A percentile compares a stretch with the other conserved stretches of the same genome.
phyloP scores from a whole-genome alignment of 92 coral and sea anemone genomes.

The Zoanthus sociatus region DNA sequence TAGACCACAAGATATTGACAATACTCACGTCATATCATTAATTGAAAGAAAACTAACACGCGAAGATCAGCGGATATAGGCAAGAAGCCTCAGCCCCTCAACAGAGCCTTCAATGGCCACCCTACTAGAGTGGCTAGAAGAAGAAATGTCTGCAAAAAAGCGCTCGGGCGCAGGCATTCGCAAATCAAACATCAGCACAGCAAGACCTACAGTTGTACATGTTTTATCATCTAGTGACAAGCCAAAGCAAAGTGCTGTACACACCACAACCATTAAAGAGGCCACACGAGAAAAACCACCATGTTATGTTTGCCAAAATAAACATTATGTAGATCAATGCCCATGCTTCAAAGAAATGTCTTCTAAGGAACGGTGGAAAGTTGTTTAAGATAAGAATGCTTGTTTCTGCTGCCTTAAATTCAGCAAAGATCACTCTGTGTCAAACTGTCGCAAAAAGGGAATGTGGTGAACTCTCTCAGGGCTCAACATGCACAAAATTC shows the following conservation, averaged over 20 bases:
- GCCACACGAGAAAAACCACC: background rate
- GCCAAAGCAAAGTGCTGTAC: constrained; percentile 13
- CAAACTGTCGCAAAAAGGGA: constrained; percentile 55
- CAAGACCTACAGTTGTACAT: background rate
- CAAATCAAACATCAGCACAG: constrained; percentile 9
- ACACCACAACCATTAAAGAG: background rate
- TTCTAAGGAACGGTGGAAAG: constrained; percentile 62
- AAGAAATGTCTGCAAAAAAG: constrained; percentile 61
- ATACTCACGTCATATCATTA: constrained; percentile 66
- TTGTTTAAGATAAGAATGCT: constrained; percentile 57
- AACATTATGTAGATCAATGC: constrained; percentile 68
- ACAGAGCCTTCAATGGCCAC: constrained; percentile 65
- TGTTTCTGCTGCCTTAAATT: constrained; percentile 68
- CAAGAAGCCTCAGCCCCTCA: constrained; percentile 47
- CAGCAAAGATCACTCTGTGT: constrained; percentile 56
- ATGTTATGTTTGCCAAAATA: constrained; percentile 61
- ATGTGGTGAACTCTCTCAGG: constrained; percentile 40
- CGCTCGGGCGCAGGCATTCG: constrained; percentile 69
- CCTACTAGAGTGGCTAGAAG: constrained; percentile 67
- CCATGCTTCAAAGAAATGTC: constrained; percentile 48
- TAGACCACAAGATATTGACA: constrained; percentile 69
- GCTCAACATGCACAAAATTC: constrained; percentile 50
- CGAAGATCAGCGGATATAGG: constrained; percentile 66
- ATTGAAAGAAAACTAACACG: constrained; percentile 64
- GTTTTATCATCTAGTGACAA: background rate